Base-by-base conservation (phyloP, 2,888 invertebrate species). In the Tortrix viridana region DNA sequence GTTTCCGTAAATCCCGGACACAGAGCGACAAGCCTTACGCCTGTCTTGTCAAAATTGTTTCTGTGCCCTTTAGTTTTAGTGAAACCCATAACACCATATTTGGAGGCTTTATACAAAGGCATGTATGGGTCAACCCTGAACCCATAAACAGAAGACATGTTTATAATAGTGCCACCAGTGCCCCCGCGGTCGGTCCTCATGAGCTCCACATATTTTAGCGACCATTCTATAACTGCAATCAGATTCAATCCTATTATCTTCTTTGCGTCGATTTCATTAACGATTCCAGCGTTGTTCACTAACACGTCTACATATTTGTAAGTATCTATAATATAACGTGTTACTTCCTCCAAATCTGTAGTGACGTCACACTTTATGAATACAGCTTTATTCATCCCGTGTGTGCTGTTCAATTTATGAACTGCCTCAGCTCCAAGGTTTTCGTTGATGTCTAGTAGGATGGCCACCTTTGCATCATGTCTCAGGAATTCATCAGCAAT, bases 71-170 rank as follows among this genome's bases (percentile, higher is more conserved):
- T 65, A 0, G 89, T 86, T 57, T 84, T 84, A 26, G 87, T 85
- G 57, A 93, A 80, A 5, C 92, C 93, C 32, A 91, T 73, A 1
- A 93, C 88, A 18, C 89, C 92, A 63, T 86, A 86, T 74, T 94
- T 94, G 1, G 93, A 92, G 1, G 93, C 92, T 3, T 87, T 86
- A 75, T 93, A 93, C 9, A 93, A 81, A 1, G 94, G 93, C 48
- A 86, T 74, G 22, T 86, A 86, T 23, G 87, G 85, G 47, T 86
- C 75, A 0, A 91, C 80, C 66, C 82, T 79, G 38, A 92, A 84
- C 0, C 94, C 94, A 62, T 92, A 88, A 14, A 93, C 88, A 1
- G 95, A 94, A 1, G 94, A 55, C 2, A 94, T 85, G 75, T 95
- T 94, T 18, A 94, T 84, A 47, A 94, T 86, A 7, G 88, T 84